phyloP scores from a whole-genome alignment of 1,140 invertebrate genomes.

The Nilaparvata lugens region DNA sequence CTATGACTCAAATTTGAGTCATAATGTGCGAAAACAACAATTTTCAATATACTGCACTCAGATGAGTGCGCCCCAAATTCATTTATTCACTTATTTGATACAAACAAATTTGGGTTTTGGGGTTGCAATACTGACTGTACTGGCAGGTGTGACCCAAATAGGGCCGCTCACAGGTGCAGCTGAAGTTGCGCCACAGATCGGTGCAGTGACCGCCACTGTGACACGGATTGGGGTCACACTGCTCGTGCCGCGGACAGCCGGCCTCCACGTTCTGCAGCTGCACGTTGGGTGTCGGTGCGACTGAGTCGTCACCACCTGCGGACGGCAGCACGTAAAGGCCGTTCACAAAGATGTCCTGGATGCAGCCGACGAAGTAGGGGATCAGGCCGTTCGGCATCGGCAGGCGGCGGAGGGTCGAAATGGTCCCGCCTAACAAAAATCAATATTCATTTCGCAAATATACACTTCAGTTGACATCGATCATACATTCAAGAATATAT shows the following conservation, averaged over 20 bases:
- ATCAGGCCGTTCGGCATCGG: conserved; percentile 56
- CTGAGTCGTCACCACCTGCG: conserved; percentile 34
- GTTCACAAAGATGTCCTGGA: conserved; percentile 83
- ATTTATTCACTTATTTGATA: too few species aligned
- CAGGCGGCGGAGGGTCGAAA: conserved; percentile 52
- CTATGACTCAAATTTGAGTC: too few species aligned
- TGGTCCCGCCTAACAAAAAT: not conserved
- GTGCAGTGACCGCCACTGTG: conserved; percentile 75
- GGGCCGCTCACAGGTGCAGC: conserved; percentile 76
- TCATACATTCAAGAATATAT: too few species aligned
- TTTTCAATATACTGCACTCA: too few species aligned
- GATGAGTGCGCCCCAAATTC: too few species aligned
- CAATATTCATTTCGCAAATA: too few species aligned
- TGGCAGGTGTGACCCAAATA: conserved; percentile 80
- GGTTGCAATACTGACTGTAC: conserved; percentile 69
- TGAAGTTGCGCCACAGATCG: conserved; percentile 81
- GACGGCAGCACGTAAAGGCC: conserved; percentile 34
- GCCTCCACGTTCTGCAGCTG: conserved; percentile 47
- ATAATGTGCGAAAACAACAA: too few species aligned
- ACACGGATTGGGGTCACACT: conserved; percentile 82
- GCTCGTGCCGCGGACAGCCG: conserved; percentile 65
- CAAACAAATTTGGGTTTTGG: too few species aligned
- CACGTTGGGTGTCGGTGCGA: conserved; percentile 29
- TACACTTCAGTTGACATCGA: too few species aligned
- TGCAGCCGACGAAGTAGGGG: conserved; percentile 78